Base-by-base conservation (phyloP, 1,140 invertebrate genomes). In the Papilio polyxenes region DNA sequence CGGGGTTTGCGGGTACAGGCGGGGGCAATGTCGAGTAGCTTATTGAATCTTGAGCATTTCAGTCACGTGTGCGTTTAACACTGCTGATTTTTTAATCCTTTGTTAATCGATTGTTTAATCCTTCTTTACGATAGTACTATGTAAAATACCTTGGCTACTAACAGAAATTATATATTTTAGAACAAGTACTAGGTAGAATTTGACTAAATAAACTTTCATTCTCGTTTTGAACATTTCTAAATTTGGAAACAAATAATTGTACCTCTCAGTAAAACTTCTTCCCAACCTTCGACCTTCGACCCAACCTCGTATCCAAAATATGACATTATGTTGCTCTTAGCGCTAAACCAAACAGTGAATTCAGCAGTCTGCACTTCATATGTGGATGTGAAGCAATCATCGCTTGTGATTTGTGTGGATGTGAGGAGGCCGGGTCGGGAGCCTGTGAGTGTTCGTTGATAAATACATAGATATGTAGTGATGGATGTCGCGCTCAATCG, bases 11-110 rank as follows among this genome's bases (percentile, higher is more conserved):
- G 31, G 10, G 11, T 44, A 44, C 40, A 44, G 31, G 10, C 11
- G 11, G n/a, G 17, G 13, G 11, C n/a, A 17, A 37, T 23, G 62
- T 31, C 9, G 62, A 3, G 9, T 8, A 72, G 31, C 65, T 72
- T 72, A 72, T 72, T 72, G 65, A 72, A 72, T 72, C 13, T 40
- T 40, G 13, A 40, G 31, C 40, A 72, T 72, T 37, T 7, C 65
- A 37, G 31, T 72, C 65, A 72, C 65, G 65, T 72, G 15, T 15
- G n/a, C 23, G 31, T 40, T 40, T 37, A 37, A 40, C 31, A 37
- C 1, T 37, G 10, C 31, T 72, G 1, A 37, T n/a, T n/a, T n/a
- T n/a, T n/a, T n/a, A n/a, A n/a, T n/a, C n/a, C n/a, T n/a, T n/a
- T n/a, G n/a, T n/a, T n/a, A n/a, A n/a, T n/a, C n/a, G n/a, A n/a